Base-by-base conservation (phyloP, 1,140 invertebrate genomes). In the Octopus sinensis region DNA sequence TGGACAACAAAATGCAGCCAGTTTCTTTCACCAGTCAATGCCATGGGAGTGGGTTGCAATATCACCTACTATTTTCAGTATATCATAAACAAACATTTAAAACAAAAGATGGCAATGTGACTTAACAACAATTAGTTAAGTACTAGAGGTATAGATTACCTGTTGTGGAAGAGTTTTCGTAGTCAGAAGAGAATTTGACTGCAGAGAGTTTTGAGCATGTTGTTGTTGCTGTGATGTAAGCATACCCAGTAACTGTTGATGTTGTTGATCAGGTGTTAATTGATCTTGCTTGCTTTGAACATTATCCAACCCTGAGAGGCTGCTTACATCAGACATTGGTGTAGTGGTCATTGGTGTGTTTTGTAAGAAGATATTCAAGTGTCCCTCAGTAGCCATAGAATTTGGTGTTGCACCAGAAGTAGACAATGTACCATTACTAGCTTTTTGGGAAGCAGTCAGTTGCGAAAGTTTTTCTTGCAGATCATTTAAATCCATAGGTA, bases 401-500 rank as follows among this genome's bases (percentile, higher is more conserved):
- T 52, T 53, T 13, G 52, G 76, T 6, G 76, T 53, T 13, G 76
- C 76, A 77, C 76, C 76, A 73, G 68, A 6, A 5, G 7, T 73
- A 73, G 68, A 73, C 68, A 73, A 73, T 73, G 68, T 73, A 73
- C 68, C 68, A 17, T 73, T 73, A 51, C 43, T 54, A 54, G 78
- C 83, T 77, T 84, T 84, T 52, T 81, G 78, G 51, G 53, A 79
- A 12, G 83, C 81, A 56, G 85, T 86, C 7, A 88, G 79, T 53
- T 87, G 83, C n/a, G 78, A 80, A 30, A 88, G 82, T 80, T 88
- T 87, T 79, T 88, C 85, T 62, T 86, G 81, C 43, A 88, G 78
- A 81, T 87, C 87, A 83, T 79, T 85, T 43, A 88, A 84, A 81
- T 88, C 86, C 13, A 88, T 84, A 71, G 87, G 87, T n/a, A 87